Evolutionary conservation across 2,797 vertebrate genomes (phyloP), one percentile per base, ranked within the genome.

Genomic region (Cyprinella venusta): DNA sequence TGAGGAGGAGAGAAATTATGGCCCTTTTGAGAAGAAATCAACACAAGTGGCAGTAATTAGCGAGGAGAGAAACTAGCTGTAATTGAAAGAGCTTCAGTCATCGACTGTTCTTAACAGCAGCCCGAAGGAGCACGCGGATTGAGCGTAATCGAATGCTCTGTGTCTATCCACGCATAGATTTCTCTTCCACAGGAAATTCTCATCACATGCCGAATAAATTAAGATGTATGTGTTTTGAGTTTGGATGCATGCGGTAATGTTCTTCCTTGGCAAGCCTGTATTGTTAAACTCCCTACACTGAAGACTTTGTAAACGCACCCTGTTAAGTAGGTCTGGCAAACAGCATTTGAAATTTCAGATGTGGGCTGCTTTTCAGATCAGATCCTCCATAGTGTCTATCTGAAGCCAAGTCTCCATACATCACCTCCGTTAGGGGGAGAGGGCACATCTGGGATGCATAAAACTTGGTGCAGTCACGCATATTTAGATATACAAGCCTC

Each of bases 341-440:
- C 88, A 89, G 88, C 86, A 89, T 89, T 89, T 91, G 89, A 90
- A 88, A 90, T 92, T 93, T 92, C 88, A 92, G 91, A 91, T 83
- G 84, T 88, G 77, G 87, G 88, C 92, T 92, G 94, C 91, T 94
- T 93, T 93, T 93, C 92, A 91, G 89, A 94, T 94, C 92, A 91
- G 91, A 81, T 90, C 89, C 83, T 86, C 45, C 90, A 89, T 88
- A 80, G 82, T 91, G 91, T 92, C 90, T 89, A 90, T 76, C 77
- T 83, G 88, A 93, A 92, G 88, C 87, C 65, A 89, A 89, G 90
- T 86, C 87, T 91, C 91, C 89, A 92, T 95, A 94, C 94, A 95
- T 95, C 92, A 93, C 87, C 86, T 84, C 65, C 84, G 89, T 91
- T 86, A 71, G 48, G 87, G 85, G 88, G 87, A 93, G 85, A 86